Percentiles rank a stretch among this genome's conserved stretches.
Conservation (phyloP, 2,888 invertebrate genomes). For the Drosophila setosimentum region DNA sequence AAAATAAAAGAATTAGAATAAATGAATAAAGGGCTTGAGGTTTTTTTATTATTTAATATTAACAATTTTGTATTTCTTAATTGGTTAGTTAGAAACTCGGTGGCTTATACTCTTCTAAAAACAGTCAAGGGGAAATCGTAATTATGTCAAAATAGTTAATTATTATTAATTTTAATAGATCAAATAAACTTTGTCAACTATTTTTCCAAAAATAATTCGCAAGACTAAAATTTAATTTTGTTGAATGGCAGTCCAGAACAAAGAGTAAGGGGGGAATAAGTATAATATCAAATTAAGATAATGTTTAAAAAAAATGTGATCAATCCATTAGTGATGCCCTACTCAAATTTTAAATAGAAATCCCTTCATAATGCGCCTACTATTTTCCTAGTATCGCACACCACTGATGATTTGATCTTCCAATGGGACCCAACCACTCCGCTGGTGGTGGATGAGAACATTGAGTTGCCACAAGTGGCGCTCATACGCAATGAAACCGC, state of each 20-base stretch:
- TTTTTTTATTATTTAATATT: neutral
- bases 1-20: neutral
- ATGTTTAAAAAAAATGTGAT: too few species aligned
- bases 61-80: neutral
- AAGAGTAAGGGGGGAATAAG: too few species aligned
- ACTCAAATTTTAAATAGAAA: neutral
- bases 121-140: too few species aligned
- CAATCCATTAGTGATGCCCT: neutral
- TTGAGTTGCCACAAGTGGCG: constrained; percentile 95
- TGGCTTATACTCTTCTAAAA: too few species aligned
- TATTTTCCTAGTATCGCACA: constrained; percentile 90
- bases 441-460: constrained; percentile 93
- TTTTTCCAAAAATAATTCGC: too few species aligned
- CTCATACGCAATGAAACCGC: constrained; percentile 94
- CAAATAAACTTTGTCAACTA: too few species aligned
- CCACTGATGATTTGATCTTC: constrained; percentile 94
- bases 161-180: too few species aligned
- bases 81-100: too few species aligned
- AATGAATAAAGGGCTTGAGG: neutral
- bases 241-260: too few species aligned
- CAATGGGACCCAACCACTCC: constrained; percentile 96
- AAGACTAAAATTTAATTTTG: too few species aligned
- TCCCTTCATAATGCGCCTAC: neutral
- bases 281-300: too few species aligned
- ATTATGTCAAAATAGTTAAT: too few species aligned